These are phyloP conservation scores for Acrobasis repandana DNA, from an alignment of 2,888 invertebrate species.

Conservation along the genomic window DNA sequence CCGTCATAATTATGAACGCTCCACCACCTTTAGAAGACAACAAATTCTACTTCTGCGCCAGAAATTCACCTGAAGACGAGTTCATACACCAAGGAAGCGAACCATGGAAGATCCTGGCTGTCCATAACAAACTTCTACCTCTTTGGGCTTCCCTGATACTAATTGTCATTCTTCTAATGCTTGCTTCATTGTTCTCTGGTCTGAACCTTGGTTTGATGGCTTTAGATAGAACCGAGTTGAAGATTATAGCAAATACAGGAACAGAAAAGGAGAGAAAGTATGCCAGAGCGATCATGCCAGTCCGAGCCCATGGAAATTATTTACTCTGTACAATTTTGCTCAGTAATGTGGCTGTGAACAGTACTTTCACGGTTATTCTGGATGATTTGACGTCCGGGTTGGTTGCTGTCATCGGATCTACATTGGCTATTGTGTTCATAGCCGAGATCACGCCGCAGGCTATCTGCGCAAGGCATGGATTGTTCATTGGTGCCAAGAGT, in stretches of 20 bases:
- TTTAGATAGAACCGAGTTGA: conserved; percentile 96
- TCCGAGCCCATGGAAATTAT: conserved; percentile 96
- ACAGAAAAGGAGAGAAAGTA: conserved; percentile 91
- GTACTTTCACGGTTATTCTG: conserved; percentile 96
- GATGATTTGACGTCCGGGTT: conserved; percentile 97
- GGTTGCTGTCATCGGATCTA: conserved; percentile 95
- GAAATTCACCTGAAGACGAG: conserved; percentile 46
- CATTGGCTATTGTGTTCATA: conserved; percentile 96
- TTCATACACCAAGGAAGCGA: conserved; percentile 87
- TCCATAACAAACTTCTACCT: conserved; percentile 88
- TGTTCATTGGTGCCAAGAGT: conserved; percentile 97
- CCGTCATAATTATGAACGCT: conserved; percentile 53
- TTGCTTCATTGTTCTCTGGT: conserved; percentile 98
- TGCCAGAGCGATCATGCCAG: conserved; percentile 95
- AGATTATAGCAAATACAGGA: conserved; percentile 96
- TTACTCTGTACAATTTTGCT: conserved; percentile 91
- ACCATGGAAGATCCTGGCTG: conserved; percentile 85
- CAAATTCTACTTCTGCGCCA: conserved; percentile 69
- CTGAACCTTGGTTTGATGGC: conserved; percentile 98
- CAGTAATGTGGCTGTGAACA: conserved; percentile 97
- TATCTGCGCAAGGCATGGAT: conserved; percentile 96
- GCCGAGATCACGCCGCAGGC: conserved; percentile 99
- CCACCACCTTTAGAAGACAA: conserved; percentile 60
- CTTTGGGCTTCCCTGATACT: conserved; percentile 90
- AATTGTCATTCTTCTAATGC: conserved; percentile 88